phyloP scores from a whole-genome alignment of 2,113 vertebrate genomes.

The Clinocottus analis region DNA sequence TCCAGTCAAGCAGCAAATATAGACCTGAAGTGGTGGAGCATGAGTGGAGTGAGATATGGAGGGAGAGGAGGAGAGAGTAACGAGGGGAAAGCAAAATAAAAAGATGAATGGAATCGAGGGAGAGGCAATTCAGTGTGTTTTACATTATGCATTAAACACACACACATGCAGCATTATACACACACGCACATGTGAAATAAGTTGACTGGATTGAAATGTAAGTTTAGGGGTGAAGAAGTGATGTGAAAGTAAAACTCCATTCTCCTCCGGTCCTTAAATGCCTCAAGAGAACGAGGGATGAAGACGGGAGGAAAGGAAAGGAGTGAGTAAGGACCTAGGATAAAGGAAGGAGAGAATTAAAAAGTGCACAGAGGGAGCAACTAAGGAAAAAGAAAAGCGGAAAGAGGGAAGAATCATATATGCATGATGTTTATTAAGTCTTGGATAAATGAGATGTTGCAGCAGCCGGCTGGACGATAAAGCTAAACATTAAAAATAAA shows the following conservation, averaged over 20 bases:
- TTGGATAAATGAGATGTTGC: slow-evolving; percentile 76
- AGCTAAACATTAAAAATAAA: slow-evolving; percentile 78
- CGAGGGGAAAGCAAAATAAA: not conserved
- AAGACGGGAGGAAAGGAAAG: not conserved
- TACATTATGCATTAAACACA: not conserved
- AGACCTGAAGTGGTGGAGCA: slow-evolving; percentile 43
- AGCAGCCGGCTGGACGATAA: slow-evolving; percentile 66
- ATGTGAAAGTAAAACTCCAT: too few species aligned
- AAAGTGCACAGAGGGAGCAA: slow-evolving; percentile 5
- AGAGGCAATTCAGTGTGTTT: not conserved
- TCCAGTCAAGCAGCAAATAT: slow-evolving; percentile 60
- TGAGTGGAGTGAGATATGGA: slow-evolving; percentile 10
- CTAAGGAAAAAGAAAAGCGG: not conserved
- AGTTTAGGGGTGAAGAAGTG: too few species aligned
- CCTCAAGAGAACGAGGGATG: not conserved
- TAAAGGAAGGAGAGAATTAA: slow-evolving; percentile 1
- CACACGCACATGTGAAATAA: not conserved
- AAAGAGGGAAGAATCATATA: slow-evolving; percentile 34
- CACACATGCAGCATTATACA: too few species aligned
- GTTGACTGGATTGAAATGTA: too few species aligned
- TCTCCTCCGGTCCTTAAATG: too few species aligned
- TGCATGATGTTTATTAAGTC: slow-evolving; percentile 76
- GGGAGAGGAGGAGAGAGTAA: not conserved
- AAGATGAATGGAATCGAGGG: not conserved
- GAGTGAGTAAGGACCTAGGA: not conserved